Conservation (phyloP, 2,113 vertebrate species). For the Porphyrio hochstetteri region DNA sequence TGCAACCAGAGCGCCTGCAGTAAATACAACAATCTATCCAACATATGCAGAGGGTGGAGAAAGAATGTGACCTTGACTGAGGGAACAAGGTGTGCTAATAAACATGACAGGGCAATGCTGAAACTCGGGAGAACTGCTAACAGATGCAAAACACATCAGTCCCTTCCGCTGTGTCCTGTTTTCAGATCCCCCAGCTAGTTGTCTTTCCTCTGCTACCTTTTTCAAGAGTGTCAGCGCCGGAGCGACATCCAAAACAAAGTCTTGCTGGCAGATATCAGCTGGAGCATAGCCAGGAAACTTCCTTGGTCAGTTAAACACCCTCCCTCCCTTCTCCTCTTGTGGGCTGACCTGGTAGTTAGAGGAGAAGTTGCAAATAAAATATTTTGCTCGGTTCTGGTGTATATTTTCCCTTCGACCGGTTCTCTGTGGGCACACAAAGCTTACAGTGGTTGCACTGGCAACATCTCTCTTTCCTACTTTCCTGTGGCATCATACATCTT, state of each 20-base stretch:
- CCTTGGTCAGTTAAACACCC: neutral
- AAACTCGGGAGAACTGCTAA: neutral
- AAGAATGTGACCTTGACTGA: conserved; percentile 47
- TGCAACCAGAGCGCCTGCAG: neutral
- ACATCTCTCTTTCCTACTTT: neutral
- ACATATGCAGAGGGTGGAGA: neutral
- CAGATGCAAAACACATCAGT: neutral
- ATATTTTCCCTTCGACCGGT: neutral
- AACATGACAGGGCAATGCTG: neutral
- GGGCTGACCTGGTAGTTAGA: neutral
- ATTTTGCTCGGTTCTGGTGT: neutral
- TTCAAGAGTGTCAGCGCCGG: neutral
- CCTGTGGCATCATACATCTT: neutral
- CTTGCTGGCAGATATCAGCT: neutral
- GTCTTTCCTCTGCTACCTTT: conserved; percentile 1
- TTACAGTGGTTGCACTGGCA: neutral
- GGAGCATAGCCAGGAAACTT: neutral
- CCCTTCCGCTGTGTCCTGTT: neutral
- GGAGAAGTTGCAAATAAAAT: neutral
- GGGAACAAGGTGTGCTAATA: conserved; percentile 58
- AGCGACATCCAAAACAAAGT: conserved; percentile 29
- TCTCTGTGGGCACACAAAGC: neutral
- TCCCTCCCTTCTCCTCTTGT: neutral
- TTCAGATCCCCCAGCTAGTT: neutral
- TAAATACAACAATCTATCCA: neutral